These are phyloP conservation scores for Rhaphigaster nebulosa DNA, from an alignment of 2,888 invertebrate species.

Conservation along the genomic window DNA sequence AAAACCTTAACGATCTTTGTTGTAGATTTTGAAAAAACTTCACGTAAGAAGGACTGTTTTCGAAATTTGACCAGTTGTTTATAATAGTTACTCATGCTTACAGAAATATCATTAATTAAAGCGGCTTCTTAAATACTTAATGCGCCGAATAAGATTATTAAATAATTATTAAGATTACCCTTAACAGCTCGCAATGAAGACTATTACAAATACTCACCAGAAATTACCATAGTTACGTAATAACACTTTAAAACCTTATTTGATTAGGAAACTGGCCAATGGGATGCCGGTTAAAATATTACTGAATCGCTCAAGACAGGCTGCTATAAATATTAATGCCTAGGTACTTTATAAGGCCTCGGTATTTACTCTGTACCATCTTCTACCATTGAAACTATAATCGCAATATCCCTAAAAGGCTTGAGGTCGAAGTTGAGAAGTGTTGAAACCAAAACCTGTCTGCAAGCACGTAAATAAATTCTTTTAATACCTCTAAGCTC, in stretches of 20 bases:
- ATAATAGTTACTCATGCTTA: not conserved
- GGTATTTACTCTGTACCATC: conserved; percentile 26
- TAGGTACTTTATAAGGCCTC: conserved; percentile 1
- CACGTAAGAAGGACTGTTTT: too few species aligned
- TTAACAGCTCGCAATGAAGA: not conserved
- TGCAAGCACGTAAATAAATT: not conserved
- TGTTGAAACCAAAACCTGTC: not conserved
- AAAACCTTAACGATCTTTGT: too few species aligned
- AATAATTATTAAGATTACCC: not conserved
- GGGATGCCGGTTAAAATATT: not conserved
- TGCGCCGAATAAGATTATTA: not conserved
- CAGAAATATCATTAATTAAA: not conserved
- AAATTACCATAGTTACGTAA: not conserved
- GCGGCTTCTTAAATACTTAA: not conserved
- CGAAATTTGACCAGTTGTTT: not conserved
- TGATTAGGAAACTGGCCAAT: not conserved
- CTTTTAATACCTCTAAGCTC: not conserved
- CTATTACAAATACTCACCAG: not conserved
- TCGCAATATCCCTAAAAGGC: not conserved
- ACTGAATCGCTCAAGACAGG: not conserved
- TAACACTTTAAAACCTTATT: not conserved
- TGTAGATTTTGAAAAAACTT: too few species aligned
- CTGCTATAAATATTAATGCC: conserved; percentile 24
- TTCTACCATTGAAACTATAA: not conserved
- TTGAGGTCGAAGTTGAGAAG: not conserved